Base-by-base conservation (phyloP, 2,888 invertebrate genomes). In the Gibbula magus region DNA sequence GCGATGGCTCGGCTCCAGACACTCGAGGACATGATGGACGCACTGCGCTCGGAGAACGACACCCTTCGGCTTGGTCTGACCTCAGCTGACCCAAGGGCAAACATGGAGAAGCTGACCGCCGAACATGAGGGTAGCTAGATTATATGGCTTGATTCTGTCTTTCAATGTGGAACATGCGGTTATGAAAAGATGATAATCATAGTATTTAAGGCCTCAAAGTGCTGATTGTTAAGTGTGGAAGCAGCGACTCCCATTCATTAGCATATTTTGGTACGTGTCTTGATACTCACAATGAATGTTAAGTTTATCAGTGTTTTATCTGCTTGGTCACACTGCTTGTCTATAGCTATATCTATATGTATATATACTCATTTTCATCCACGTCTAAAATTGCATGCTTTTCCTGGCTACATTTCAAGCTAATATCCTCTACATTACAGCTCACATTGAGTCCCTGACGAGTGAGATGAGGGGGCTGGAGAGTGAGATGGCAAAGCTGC, bases 21-120 rank as follows among this genome's bases (percentile, higher is more conserved):
- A 56, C 81, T 89, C 54, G 89, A 90, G 70, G 91, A 91, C 81
- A 77, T 89, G 79, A 82, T 88, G 81, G 90, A 88, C 39, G 91
- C 89, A 13, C 79, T 90, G 20, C 83, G 83, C 66, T 86, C 85
- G 54, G 91, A 91, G 82, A 91, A 89, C 80, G 89, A 90, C n/a
- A 81, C 85, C 8, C 83, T 91, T 32, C 83, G 85, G 8, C 75
- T 84, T 16, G 85, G 85, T 56, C 78, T 88, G 56, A 52, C 84
- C 20, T 73, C 80, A 2, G 45, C 82, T 35, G 20, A 35, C 8
- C 35, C 39, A 20, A 18, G 35, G n/a, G 29, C 2, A 16, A 70
- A 70, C n/a, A 20, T 35, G n/a, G 70, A 70, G 70, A 70, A 35
- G 20, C n/a, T 70, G 0, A 2, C 20, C 10, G 70, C 18, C 20